phyloP scores from a whole-genome alignment of 2,888 invertebrate genomes.

The Ypsolopha scabrella region DNA sequence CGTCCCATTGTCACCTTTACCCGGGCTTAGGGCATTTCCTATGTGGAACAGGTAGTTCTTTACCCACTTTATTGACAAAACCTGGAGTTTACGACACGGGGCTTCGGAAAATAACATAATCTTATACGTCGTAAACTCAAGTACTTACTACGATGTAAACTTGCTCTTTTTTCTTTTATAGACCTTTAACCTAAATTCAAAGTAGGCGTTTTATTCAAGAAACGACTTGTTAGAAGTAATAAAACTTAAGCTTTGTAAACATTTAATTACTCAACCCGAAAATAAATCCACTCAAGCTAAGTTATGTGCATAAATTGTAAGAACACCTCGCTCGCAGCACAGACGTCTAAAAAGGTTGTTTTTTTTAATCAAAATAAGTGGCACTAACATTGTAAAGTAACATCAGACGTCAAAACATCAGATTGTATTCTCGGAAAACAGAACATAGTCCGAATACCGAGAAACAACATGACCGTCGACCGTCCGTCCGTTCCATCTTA shows the following conservation, averaged over 20 bases:
- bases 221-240: not conserved
- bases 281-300: conserved; percentile 5
- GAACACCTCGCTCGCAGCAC: not conserved
- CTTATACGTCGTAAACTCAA: not conserved
- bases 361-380: conserved; percentile 1
- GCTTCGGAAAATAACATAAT: conserved; percentile 3
- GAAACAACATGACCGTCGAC: conserved; percentile 14
- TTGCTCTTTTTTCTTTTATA: no score
- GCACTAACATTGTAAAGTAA: conserved; percentile 9
- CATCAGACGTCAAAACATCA: conserved; percentile 27
- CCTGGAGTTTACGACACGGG: conserved; percentile 14
- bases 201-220: conserved; percentile 17
- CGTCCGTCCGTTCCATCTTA: conserved; percentile 19
- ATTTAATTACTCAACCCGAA: conserved; percentile 4
- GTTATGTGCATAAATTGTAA: not conserved
- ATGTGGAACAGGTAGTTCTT: conserved; percentile 43
- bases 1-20: conserved; percentile 35
- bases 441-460: conserved; percentile 21
- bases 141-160: no score
- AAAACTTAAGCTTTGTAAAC: conserved; percentile 2
- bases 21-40: conserved; percentile 33
- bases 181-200: no score
- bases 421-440: conserved; percentile 28
- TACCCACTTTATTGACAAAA: conserved; percentile 39
- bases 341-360: not conserved